phyloP scores from a whole-genome alignment of 1,140 invertebrate genomes.

The Lerema accius region DNA sequence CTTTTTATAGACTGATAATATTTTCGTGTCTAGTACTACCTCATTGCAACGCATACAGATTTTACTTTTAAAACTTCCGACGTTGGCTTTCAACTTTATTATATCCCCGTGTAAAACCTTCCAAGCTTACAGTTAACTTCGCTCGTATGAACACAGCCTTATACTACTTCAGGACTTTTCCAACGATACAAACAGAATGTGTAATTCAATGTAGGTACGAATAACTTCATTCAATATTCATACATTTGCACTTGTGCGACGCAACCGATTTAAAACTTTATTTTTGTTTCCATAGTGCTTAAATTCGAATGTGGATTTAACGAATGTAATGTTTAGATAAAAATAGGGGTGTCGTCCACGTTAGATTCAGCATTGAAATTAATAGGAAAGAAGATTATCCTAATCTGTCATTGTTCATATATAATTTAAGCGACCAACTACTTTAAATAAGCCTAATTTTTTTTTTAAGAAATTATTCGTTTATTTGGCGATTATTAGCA shows the following conservation, averaged over 20 bases:
- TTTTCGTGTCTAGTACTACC: too few species aligned
- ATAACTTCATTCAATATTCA: constrained; percentile 50
- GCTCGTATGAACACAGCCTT: constrained; percentile 17
- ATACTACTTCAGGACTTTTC: constrained; percentile 36
- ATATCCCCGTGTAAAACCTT: too few species aligned
- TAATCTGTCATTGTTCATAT: too few species aligned
- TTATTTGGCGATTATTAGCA: too few species aligned
- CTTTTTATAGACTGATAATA: too few species aligned
- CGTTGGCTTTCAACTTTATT: too few species aligned
- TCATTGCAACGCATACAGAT: too few species aligned
- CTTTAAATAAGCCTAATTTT: too few species aligned
- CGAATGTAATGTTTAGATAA: constrained; percentile 37
- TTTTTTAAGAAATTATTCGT: too few species aligned
- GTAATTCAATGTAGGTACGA: constrained; percentile 43
- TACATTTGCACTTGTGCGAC: constrained; percentile 25
- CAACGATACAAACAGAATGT: constrained; percentile 44
- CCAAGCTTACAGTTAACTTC: constrained; percentile 8
- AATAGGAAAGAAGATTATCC: too few species aligned
- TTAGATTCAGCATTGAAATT: not conserved
- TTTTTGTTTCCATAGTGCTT: not conserved
- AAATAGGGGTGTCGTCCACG: not conserved
- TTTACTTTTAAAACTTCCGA: not conserved
- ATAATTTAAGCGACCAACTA: too few species aligned
- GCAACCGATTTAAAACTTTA: constrained; percentile 20
- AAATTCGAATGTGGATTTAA: constrained; percentile 2